Percentiles rank a stretch among this genome's conserved stretches.
These are phyloP conservation scores for Cyprinodon variegatus DNA, from an alignment of 2,113 vertebrate species.

Conservation along the genomic window DNA sequence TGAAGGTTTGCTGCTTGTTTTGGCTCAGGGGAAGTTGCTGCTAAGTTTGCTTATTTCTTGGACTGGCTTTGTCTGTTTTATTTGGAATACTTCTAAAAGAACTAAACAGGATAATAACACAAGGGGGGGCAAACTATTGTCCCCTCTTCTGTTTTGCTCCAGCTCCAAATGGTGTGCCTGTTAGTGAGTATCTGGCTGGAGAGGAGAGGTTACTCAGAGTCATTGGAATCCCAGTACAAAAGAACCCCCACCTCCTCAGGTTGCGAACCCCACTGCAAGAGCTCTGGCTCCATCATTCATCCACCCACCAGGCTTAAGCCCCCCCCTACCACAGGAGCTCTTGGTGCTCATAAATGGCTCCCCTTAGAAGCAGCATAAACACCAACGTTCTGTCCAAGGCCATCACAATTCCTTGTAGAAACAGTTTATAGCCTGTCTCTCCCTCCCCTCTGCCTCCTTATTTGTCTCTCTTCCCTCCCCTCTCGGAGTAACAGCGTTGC, in stretches of 20 bases:
- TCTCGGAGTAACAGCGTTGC: slow-evolving; percentile 59
- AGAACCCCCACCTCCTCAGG: slow-evolving; percentile 40
- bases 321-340: slow-evolving; percentile 32
- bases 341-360: slow-evolving; percentile 36
- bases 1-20: too few species aligned
- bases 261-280: slow-evolving; percentile 47
- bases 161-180: slow-evolving; percentile 46
- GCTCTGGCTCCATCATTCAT: slow-evolving; percentile 15
- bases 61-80: slow-evolving; percentile 3
- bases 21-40: too few species aligned
- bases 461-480: slow-evolving; percentile 16
- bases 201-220: slow-evolving; percentile 70
- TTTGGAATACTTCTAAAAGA: slow-evolving; percentile 5
- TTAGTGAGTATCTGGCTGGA: slow-evolving; percentile 52
- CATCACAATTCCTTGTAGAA: slow-evolving; percentile 27
- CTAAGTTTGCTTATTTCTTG: not conserved
- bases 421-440: slow-evolving; percentile 12
- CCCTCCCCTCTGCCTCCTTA: slow-evolving; percentile 29
- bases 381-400: slow-evolving; percentile 57
- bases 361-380: slow-evolving; percentile 60
- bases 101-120: slow-evolving; percentile 19
- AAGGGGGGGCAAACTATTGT: slow-evolving; percentile 44
- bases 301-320: not conserved
- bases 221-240: slow-evolving; percentile 71
- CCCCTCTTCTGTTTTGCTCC: slow-evolving; percentile 40